Percentiles rank a stretch among this genome's conserved stretches.
These are phyloP conservation scores for Oxyruncus cristatus DNA, from an alignment of 2,113 vertebrate genomes.

Conservation along the genomic window DNA sequence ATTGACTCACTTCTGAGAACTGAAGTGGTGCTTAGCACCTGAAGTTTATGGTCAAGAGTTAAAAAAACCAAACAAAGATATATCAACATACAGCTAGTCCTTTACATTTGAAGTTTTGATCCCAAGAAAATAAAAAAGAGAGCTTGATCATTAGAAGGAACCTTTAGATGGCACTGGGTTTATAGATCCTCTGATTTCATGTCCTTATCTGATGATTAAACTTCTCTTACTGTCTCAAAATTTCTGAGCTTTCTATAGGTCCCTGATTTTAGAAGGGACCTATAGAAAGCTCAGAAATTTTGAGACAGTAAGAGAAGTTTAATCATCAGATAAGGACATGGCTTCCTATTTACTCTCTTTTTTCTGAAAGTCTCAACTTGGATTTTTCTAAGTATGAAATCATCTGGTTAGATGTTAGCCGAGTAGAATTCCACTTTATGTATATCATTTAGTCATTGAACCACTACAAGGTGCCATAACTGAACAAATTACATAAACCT, in stretches of 20 bases:
- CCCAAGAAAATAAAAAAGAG: not conserved
- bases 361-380: not conserved
- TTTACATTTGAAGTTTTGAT: not conserved
- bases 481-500: not conserved
- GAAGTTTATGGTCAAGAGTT: not conserved
- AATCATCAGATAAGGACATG: not conserved
- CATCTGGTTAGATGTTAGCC: not conserved
- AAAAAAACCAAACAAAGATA: not conserved
- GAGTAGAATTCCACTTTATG: not conserved
- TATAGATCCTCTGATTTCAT: not conserved
- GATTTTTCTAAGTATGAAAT: not conserved
- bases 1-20: not conserved
- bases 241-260: not conserved
- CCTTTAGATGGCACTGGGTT: not conserved
- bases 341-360: not conserved
- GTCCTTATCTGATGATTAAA: not conserved
- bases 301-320: not conserved
- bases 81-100: not conserved
- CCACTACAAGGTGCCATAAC: not conserved
- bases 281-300: not conserved
- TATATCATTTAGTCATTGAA: not conserved
- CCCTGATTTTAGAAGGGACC: not conserved
- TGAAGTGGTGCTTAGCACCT: not conserved
- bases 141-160: not conserved
- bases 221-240: not conserved